These are phyloP conservation scores for Ptychochromis oligacanthus DNA, from an alignment of 2,113 vertebrate species.

Conservation along the genomic window DNA sequence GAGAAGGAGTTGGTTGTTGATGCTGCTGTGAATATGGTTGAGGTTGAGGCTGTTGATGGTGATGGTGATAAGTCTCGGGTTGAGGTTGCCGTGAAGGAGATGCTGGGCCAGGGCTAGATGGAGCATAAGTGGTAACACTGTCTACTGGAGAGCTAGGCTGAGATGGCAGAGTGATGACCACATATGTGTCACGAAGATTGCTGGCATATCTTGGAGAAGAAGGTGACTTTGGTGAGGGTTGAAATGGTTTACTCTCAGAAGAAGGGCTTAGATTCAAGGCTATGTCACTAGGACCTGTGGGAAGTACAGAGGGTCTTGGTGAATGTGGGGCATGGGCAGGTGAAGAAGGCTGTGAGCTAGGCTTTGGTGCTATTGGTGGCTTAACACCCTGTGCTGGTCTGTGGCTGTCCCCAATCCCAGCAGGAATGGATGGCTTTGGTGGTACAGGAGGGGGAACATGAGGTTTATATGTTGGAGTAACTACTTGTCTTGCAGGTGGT, in stretches of 20 bases:
- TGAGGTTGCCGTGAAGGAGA: constrained; percentile 77
- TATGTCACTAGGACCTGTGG: constrained; percentile 78
- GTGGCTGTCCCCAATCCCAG: constrained; percentile 87
- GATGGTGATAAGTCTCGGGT: constrained; percentile 61
- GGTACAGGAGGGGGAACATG: constrained; percentile 91
- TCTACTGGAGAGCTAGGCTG: constrained; percentile 96
- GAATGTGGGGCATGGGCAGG: constrained; percentile 75
- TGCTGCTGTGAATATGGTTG: constrained; percentile 64
- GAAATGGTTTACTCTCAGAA: constrained; percentile 82
- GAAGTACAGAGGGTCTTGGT: constrained; percentile 82
- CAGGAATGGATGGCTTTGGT: constrained; percentile 91
- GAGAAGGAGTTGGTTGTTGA: constrained; percentile 64
- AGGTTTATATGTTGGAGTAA: constrained; percentile 78
- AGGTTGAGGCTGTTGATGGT: constrained; percentile 62
- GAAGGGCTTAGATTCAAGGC: constrained; percentile 89
- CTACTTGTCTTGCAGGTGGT: constrained; percentile 73
- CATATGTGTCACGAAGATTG: constrained; percentile 91
- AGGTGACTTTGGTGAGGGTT: constrained; percentile 90
- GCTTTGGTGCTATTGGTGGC: constrained; percentile 93
- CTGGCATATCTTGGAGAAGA: constrained; percentile 87
- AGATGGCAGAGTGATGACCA: constrained; percentile 97
- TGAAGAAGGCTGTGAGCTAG: constrained; percentile 81
- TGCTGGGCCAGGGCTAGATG: constrained; percentile 82
- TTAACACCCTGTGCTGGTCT: constrained; percentile 84
- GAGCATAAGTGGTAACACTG: constrained; percentile 83